phyloP scores from a whole-genome alignment of 2,797 vertebrate species.

The Petrocephalus schoutedeni region DNA sequence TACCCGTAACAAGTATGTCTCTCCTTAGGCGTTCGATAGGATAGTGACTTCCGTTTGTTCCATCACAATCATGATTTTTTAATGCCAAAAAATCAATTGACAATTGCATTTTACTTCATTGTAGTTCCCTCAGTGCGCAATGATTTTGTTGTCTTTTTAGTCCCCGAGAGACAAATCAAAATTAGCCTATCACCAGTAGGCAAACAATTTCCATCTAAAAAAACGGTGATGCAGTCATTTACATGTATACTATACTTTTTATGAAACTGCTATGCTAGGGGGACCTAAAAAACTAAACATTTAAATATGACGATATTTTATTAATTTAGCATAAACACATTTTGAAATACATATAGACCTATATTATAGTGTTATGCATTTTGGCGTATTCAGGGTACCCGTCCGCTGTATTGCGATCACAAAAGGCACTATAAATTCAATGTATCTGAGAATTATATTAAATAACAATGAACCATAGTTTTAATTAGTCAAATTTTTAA shows the following conservation, averaged over 20 bases:
- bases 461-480: background rate
- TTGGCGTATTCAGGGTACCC: background rate
- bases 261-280: background rate
- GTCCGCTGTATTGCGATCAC: background rate
- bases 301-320: background rate
- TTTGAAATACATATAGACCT: background rate
- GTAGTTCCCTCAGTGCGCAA: background rate
- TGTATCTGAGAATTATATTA: background rate
- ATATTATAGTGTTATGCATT: background rate
- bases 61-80: background rate
- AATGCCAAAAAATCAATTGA: background rate
- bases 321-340: background rate
- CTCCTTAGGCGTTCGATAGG: background rate
- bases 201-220: background rate
- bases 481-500: background rate
- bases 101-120: background rate
- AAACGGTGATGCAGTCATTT: background rate
- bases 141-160: background rate
- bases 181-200: background rate
- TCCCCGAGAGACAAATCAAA: conserved; percentile 9
- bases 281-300: background rate
- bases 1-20: background rate
- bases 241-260: background rate
- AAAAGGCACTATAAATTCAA: background rate
- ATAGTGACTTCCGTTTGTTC: background rate